These are phyloP conservation scores for Pilophorus perplexus DNA, from an alignment of 2,888 invertebrate species.

Conservation along the genomic window DNA sequence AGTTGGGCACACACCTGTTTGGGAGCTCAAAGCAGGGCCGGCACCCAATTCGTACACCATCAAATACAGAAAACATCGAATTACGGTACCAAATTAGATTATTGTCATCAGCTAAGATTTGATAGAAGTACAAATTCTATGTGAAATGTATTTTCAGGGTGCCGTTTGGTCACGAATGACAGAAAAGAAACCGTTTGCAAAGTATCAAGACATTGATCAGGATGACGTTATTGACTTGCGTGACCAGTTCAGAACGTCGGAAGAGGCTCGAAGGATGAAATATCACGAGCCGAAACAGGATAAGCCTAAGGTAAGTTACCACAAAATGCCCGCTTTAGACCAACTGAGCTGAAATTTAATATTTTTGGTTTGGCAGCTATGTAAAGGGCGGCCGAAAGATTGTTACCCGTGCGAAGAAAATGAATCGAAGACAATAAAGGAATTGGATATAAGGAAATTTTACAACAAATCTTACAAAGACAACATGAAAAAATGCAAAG, in stretches of 20 bases:
- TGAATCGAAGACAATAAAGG: neutral
- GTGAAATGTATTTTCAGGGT: conserved; percentile 24
- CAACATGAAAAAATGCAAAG: neutral
- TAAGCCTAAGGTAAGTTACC: conserved; percentile 13
- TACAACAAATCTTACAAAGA: conserved; percentile 9
- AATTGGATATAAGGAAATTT: conserved; percentile 10
- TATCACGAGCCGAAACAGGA: conserved; percentile 5
- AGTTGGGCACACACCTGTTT: conserved; percentile 23
- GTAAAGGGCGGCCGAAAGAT: conserved; percentile 6
- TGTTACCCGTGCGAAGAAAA: neutral
- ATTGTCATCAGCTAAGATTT: neutral
- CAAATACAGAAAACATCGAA: conserved; percentile 44
- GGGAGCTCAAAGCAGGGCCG: conserved; percentile 22
- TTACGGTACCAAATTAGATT: conserved; percentile 12
- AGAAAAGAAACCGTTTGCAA: conserved; percentile 33
- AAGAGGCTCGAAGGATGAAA: neutral
- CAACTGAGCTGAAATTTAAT: too few relatives aligned
- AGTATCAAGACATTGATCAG: neutral
- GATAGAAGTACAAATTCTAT: too few relatives aligned
- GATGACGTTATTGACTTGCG: too few relatives aligned
- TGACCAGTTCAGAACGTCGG: neutral
- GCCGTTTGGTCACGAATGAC: conserved; percentile 36
- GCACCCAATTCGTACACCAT: conserved; percentile 43
- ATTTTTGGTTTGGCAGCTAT: neutral
- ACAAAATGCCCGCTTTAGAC: neutral